Conservation (phyloP, 2,888 invertebrate genomes). For the Abrostola triplasia region DNA sequence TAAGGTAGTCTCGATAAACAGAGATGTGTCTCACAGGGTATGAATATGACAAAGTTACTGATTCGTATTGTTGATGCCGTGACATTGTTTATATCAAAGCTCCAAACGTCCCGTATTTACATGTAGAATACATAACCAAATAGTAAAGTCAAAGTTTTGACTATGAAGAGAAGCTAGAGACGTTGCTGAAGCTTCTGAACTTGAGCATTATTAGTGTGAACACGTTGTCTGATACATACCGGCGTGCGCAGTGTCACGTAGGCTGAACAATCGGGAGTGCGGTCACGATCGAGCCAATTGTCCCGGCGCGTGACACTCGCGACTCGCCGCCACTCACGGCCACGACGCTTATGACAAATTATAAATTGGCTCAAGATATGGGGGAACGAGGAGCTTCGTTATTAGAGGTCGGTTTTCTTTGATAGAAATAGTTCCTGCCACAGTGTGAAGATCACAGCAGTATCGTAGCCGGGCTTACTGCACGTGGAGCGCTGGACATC, state of each 20-base stretch:
- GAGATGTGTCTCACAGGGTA: conserved; percentile 16
- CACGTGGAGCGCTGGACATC: too few relatives aligned
- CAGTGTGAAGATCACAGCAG: too few relatives aligned
- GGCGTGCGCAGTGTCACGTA: conserved; percentile 31
- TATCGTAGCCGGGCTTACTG: too few relatives aligned
- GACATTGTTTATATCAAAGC: too few relatives aligned
- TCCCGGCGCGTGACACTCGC: conserved; percentile 39
- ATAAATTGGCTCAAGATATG: background rate
- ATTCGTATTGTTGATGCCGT: too few relatives aligned
- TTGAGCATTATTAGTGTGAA: background rate
- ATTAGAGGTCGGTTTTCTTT: too few relatives aligned
- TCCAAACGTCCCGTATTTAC: too few relatives aligned
- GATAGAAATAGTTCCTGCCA: too few relatives aligned
- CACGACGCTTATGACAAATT: too few relatives aligned
- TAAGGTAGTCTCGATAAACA: conserved; percentile 52
- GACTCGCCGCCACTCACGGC: conserved; percentile 34
- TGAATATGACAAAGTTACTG: conserved; percentile 15
- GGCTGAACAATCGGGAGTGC: conserved; percentile 40
- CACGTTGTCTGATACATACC: background rate
- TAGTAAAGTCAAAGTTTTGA: too few relatives aligned
- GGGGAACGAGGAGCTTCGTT: background rate
- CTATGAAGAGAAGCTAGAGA: too few relatives aligned
- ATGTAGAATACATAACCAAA: too few relatives aligned
- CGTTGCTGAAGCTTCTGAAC: background rate
- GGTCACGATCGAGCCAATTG: conserved; percentile 51